Conservation (phyloP, 2,113 vertebrate species). For the Tetrax tetrax region DNA sequence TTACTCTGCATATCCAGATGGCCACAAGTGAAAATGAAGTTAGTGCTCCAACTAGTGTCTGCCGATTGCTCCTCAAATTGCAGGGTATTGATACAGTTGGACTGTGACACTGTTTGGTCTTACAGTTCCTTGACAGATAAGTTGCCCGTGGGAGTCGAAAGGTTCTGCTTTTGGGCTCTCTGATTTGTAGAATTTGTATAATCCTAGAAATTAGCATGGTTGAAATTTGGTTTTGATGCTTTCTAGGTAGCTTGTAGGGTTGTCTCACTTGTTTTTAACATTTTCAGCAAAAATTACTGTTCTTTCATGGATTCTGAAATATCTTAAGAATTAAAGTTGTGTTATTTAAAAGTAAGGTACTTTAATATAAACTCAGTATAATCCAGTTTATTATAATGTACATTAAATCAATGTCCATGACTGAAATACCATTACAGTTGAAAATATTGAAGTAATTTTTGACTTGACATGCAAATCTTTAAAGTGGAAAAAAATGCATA, state of each 20-base stretch:
- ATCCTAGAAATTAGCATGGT: background rate
- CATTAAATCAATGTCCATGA: background rate
- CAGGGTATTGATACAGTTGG: background rate
- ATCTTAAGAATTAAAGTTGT: background rate
- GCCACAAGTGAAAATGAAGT: slow-evolving; percentile 36
- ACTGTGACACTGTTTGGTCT: background rate
- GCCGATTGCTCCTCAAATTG: background rate
- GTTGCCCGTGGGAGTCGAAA: background rate
- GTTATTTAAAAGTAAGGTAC: background rate
- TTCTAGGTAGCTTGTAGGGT: background rate
- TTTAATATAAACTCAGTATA: background rate
- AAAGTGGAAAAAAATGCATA: background rate
- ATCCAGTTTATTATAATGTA: background rate
- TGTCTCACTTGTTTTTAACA: background rate
- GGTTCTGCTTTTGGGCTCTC: background rate
- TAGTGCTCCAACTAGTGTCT: background rate
- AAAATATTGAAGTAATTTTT: background rate
- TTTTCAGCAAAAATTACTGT: background rate
- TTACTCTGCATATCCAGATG: background rate
- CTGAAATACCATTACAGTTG: background rate
- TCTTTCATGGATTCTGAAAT: background rate
- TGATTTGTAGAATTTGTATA: background rate
- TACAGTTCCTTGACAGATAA: background rate
- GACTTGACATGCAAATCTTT: background rate
- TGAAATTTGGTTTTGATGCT: background rate